Evolutionary conservation across 1,140 invertebrate species (phyloP).

Genomic region (Drosophila chauvacae): DNA sequence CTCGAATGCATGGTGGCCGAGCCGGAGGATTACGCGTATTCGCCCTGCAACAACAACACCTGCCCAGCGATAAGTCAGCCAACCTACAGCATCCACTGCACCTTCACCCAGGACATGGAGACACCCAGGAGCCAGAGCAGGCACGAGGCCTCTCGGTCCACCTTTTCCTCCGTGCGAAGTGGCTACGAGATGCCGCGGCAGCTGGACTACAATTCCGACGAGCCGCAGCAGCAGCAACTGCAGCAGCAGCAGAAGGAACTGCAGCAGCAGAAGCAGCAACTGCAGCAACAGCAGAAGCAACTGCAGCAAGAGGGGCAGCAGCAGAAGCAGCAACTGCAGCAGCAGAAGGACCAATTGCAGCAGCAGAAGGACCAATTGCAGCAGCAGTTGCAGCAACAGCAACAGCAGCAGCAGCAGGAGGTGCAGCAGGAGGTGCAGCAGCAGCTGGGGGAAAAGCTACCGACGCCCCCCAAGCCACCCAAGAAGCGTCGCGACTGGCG

Average conservation of each 20-base stretch:
- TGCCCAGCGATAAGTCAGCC: background rate
- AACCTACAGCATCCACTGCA: background rate
- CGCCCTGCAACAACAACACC: background rate
- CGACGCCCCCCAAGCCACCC: background rate
- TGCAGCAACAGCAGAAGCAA: background rate
- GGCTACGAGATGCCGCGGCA: background rate
- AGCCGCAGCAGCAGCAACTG: too few relatives aligned
- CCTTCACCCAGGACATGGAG: background rate
- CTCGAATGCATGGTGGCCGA: accelerated
- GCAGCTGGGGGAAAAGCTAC: background rate
- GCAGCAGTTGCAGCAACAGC: background rate
- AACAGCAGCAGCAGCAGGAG: background rate
- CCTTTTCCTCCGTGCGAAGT: background rate
- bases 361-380: background rate
- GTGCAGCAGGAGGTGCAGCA: background rate
- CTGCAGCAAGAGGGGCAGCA: too few relatives aligned
- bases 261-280: background rate
- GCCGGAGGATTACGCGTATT: background rate
- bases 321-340: background rate
- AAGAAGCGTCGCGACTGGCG: background rate
- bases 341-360: background rate
- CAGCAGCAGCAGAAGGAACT: too few relatives aligned
- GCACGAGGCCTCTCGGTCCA: background rate
- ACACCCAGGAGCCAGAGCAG: too few relatives aligned
- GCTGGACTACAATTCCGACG: background rate